Evolutionary conservation across 2,113 vertebrate species (phyloP).

Genomic region (Mellivora capensis): DNA sequence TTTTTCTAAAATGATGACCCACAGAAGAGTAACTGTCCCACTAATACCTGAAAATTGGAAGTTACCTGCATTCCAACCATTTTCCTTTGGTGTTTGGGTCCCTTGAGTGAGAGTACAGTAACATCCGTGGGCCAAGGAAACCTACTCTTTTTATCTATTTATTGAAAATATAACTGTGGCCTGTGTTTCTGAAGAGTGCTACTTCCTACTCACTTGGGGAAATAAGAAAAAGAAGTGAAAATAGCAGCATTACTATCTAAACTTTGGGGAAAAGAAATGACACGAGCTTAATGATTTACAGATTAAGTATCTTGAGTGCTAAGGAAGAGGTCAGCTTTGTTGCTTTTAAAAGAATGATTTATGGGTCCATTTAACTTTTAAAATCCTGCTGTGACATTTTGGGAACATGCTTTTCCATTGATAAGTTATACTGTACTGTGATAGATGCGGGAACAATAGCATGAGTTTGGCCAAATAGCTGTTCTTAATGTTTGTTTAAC

Average conservation of each 20-base stretch:
- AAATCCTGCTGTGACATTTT: slow-evolving; percentile 32
- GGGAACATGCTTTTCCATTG: slow-evolving; percentile 42
- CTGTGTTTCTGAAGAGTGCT: slow-evolving; percentile 1
- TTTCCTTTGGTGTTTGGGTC: neutral
- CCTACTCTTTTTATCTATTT: neutral
- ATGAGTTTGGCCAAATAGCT: slow-evolving; percentile 39
- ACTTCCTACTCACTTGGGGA: slow-evolving; percentile 24
- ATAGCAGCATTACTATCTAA: slow-evolving; percentile 5
- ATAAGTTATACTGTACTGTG: slow-evolving; percentile 34
- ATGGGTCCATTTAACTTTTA: neutral
- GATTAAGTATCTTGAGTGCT: slow-evolving; percentile 55
- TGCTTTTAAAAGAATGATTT: slow-evolving; percentile 54
- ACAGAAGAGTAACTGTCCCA: neutral
- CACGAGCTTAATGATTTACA: slow-evolving; percentile 26
- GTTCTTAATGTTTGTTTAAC: slow-evolving; percentile 30
- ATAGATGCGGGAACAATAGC: slow-evolving; percentile 45
- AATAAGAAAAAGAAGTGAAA: slow-evolving; percentile 45
- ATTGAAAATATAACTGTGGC: neutral
- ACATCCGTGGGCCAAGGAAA: neutral
- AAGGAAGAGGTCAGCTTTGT: slow-evolving; percentile 53
- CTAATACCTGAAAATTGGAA: neutral
- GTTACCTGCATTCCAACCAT: neutral
- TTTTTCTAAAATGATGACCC: neutral
- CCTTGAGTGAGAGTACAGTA: neutral
- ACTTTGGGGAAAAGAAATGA: slow-evolving; percentile 4